Percentiles rank a stretch among this genome's conserved stretches.
phyloP scores from a whole-genome alignment of 1,140 invertebrate genomes.

The Heliconius hermathena region DNA sequence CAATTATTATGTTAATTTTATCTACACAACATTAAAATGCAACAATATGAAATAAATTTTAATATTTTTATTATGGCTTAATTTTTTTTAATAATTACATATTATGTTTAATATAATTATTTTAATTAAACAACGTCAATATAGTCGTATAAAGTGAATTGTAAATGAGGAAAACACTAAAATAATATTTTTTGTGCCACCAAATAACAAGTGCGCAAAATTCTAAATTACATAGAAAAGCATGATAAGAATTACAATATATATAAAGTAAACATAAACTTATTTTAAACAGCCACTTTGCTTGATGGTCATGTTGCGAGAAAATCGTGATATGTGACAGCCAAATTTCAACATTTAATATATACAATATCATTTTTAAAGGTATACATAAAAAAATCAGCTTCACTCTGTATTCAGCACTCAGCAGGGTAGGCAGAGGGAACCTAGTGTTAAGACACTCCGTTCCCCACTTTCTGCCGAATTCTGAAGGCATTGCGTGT shows the following conservation, averaged over 20 bases:
- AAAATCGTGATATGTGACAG: not conserved
- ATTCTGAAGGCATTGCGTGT: too few relatives aligned
- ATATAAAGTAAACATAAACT: slow-evolving; percentile 2
- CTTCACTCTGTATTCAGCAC: too few relatives aligned
- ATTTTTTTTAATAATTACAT: not conserved
- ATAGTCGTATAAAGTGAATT: not conserved
- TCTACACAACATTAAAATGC: not conserved
- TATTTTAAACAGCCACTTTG: slow-evolving; percentile 23
- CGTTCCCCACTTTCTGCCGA: too few relatives aligned
- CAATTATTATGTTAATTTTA: not conserved
- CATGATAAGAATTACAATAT: slow-evolving; percentile 24
- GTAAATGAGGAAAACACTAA: not conserved
- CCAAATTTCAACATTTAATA: not conserved
- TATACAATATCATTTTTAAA: not conserved
- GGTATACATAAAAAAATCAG: too few relatives aligned
- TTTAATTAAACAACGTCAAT: not conserved
- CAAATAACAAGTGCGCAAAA: slow-evolving; percentile 16
- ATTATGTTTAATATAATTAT: not conserved
- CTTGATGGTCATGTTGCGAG: slow-evolving; percentile 23
- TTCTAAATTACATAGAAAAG: slow-evolving; percentile 2
- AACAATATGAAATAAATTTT: not conserved
- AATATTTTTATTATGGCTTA: not conserved
- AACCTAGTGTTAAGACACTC: too few relatives aligned
- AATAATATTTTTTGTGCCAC: not conserved
- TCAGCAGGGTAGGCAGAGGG: too few relatives aligned